Evolutionary conservation across 2,113 vertebrate species (phyloP).

Genomic region (Channa argus): DNA sequence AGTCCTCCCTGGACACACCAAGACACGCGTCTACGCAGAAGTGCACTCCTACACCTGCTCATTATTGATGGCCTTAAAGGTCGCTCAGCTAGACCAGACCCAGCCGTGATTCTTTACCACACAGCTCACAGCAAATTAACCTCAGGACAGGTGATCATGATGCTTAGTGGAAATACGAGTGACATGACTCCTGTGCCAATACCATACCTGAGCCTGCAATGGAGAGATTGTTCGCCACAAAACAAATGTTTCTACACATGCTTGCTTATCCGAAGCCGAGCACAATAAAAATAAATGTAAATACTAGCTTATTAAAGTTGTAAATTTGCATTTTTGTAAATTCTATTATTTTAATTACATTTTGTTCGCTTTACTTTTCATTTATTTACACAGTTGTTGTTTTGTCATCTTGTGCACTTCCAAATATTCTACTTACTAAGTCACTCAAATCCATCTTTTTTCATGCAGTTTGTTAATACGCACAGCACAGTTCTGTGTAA

Average conservation of each 20-base stretch:
- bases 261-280: not conserved
- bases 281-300: not conserved
- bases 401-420: not conserved
- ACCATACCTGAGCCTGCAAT: slow-evolving; percentile 33
- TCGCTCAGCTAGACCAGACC: slow-evolving; percentile 68
- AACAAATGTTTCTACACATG: slow-evolving; percentile 37
- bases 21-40: slow-evolving; percentile 78
- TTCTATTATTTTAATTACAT: not conserved
- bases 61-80: slow-evolving; percentile 84
- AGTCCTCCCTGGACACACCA: slow-evolving; percentile 78
- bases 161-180: slow-evolving; percentile 37
- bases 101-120: slow-evolving; percentile 68
- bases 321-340: not conserved
- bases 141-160: slow-evolving; percentile 71
- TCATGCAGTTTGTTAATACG: not conserved
- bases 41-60: slow-evolving; percentile 83
- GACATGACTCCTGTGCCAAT: slow-evolving; percentile 32
- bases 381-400: slow-evolving; percentile 1
- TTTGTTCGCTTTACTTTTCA: not conserved
- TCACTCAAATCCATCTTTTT: not conserved
- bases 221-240: slow-evolving; percentile 11
- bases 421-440: not conserved
- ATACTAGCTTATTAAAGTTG: not conserved
- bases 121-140: slow-evolving; percentile 78
- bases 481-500: not conserved